phyloP scores from a whole-genome alignment of 2,113 vertebrate species.

The Ardeotis arabs region DNA sequence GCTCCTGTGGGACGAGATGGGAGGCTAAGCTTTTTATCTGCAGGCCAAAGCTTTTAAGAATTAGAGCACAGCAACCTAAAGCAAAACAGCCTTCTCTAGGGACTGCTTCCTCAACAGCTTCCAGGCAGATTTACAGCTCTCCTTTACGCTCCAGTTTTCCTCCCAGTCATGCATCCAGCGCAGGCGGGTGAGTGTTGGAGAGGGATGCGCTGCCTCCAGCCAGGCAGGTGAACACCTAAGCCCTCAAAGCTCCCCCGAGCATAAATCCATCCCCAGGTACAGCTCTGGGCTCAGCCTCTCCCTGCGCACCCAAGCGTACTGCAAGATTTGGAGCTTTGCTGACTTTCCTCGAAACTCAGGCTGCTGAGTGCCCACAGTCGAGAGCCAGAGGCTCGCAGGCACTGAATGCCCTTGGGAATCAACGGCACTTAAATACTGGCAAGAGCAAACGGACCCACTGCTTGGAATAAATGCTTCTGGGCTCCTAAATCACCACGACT shows the following conservation, averaged over 20 bases:
- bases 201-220: background rate
- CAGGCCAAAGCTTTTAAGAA: constrained; percentile 46
- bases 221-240: background rate
- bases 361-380: rapidly evolving
- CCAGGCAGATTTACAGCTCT: constrained; percentile 26
- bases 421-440: background rate
- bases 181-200: background rate
- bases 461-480: background rate
- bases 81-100: constrained; percentile 5
- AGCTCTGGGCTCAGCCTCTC: background rate
- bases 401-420: background rate
- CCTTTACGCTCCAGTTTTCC: constrained; percentile 1
- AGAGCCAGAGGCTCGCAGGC: background rate
- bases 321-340: background rate
- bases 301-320: rapidly evolving
- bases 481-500: background rate
- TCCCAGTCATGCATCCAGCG: background rate
- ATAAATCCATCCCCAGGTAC: background rate
- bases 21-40: constrained; percentile 53
- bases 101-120: constrained; percentile 22
- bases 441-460: background rate
- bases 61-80: constrained; percentile 29
- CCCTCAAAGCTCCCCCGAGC: background rate
- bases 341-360: background rate
- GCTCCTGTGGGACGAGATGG: background rate